Evolutionary conservation across 1,140 invertebrate genomes (phyloP), one percentile per base, ranked within the genome.

Genomic region (Eurosta solidaginis): DNA sequence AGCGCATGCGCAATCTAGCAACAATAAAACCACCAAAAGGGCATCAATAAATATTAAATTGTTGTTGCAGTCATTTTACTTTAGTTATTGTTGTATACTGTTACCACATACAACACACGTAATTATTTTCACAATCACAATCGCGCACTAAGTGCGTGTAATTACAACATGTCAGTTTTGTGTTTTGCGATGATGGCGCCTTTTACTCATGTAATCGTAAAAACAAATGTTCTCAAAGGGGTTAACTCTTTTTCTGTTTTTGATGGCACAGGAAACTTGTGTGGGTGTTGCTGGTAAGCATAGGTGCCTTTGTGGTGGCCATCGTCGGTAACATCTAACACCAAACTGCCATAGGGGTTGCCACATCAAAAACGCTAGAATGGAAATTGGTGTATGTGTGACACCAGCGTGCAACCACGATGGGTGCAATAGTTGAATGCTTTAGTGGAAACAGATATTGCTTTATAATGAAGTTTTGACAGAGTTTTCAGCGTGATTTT

Each of bases 51-150:
- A 68, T 68, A 47, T 17, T 17, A 47, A 17, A 47, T 49, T 4
- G 17, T 1, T 63, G 29, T 33, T 63, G 17, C 54, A 63, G 2
- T 63, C n/a, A n/a, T 36, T 12, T n/a, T 10, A 63, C 14, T 47
- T 68, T 68, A 33, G 36, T 14, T 29, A 40, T 68, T 54, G 33
- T 68, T 68, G 17, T 63, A n/a, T 68, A n/a, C 33, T n/a, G n/a
- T 40, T 68, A 20, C 54, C 50, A 59, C 59, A 40, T 40, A 68
- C 59, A 68, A 68, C 59, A 68, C 27, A 40, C 22, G 78, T 77
- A 79, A 76, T 76, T 79, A 79, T 79, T 77, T 79, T 77, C 78
- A 79, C 59, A 68, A 79, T 77, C 78, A 79, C 25, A 76, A 79
- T 63, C 63, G 17, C 73, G 74, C 59, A 44, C 74, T 79, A 79